These are phyloP conservation scores for Sebastes matsubarae DNA, from an alignment of 2,797 vertebrate genomes.

Conservation along the genomic window DNA sequence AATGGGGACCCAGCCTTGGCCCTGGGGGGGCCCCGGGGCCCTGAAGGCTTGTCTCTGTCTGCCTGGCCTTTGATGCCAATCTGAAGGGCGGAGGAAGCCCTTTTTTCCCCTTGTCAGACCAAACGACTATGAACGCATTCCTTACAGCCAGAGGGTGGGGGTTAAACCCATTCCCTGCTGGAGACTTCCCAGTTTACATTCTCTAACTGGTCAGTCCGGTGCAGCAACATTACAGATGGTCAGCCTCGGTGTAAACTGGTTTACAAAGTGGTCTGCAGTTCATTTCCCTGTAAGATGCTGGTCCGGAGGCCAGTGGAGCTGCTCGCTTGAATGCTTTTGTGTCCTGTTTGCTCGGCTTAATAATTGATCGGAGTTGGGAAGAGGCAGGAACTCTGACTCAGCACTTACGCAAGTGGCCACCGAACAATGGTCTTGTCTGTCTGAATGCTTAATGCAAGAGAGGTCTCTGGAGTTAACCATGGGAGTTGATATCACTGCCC, in stretches of 20 bases:
- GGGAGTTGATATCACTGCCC: not conserved
- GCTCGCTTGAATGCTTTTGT: not conserved
- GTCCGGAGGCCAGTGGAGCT: not conserved
- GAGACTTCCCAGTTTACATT: constrained; percentile 37
- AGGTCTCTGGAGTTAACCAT: not conserved
- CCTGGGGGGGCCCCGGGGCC: constrained; percentile 5
- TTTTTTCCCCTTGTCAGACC: constrained; percentile 28
- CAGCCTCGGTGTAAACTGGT: not conserved
- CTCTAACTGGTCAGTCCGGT: constrained; percentile 18
- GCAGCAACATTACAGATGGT: not conserved
- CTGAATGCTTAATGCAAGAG: not conserved
- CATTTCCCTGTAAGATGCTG: not conserved
- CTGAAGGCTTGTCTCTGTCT: constrained; percentile 36
- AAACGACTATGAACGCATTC: constrained; percentile 37
- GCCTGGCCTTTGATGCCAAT: constrained; percentile 60
- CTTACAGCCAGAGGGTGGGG: constrained; percentile 2
- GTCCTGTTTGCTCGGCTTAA: constrained; percentile 46
- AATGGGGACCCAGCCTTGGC: constrained; percentile 14
- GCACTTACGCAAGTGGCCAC: constrained; percentile 1
- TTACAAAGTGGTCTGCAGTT: not conserved
- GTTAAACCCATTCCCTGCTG: constrained; percentile 25
- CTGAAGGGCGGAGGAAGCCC: constrained; percentile 30
- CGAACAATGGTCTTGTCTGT: constrained; percentile 40
- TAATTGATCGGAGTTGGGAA: constrained; percentile 40
- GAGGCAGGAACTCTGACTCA: constrained; percentile 37